Evolutionary conservation across 2,888 invertebrate genomes (phyloP), one percentile per base, ranked within the genome.

Genomic region (Drosophila meridionalis): DNA sequence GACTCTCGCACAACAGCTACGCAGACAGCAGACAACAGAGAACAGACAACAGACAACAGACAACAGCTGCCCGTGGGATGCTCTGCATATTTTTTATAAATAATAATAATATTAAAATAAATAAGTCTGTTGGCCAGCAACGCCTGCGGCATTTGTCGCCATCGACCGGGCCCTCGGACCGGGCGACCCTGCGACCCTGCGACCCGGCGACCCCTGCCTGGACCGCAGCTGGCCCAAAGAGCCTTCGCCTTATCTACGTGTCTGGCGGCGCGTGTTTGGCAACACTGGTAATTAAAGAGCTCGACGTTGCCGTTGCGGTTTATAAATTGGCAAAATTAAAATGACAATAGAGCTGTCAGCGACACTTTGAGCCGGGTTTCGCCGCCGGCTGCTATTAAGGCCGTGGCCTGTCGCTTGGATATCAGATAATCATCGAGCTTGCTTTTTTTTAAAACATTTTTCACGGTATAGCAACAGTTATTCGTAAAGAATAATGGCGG

Each of bases 81-180:
- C 48, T 76, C 64, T 79, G 80, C 73, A 80, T 82, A 87, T 75
- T 83, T 82, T 82, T 80, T 80, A 71, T 76, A 87, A 79, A 77
- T 77, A 89, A 89, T 79, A 89, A 87, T 87, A 83, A 83, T 85
- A 82, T 84, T 85, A 87, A 82, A 89, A 89, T 85, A 85, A 89
- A 85, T 85, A 85, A 85, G 85, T 87, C 85, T 77, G 78, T 63
- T 69, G 70, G 69, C 56, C 68, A 56, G 69, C 68, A 67, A 71
- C 71, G 71, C 86, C 80, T 63, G 64, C 58, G 64, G 87, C 84
- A 83, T 74, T 89, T 81, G 72, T 73, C 56, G 77, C 48, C 69
- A 57, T 52, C 80, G 57, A 65, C 74, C 20, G 20, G 20, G 20
- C 20, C 64, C 73, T 36, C 26, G 32, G 8, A 40, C 52, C 48